phyloP scores from a whole-genome alignment of 2,888 invertebrate species.

The Apotomis betuletana region DNA sequence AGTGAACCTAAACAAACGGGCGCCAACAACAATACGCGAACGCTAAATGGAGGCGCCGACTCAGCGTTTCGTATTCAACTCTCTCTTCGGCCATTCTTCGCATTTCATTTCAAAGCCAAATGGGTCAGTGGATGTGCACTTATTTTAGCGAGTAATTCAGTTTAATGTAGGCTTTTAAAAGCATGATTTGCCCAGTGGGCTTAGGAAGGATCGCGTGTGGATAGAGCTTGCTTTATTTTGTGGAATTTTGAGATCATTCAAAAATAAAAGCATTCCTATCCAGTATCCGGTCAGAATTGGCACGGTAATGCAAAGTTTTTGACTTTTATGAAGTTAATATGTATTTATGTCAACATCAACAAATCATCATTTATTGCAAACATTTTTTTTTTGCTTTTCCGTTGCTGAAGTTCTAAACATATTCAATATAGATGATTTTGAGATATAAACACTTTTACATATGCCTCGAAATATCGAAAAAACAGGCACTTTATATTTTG shows the following conservation, averaged over 20 bases:
- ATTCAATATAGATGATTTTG: too few relatives aligned
- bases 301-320: too few relatives aligned
- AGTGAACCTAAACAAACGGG: conserved; percentile 23
- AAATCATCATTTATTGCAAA: too few relatives aligned
- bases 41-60: conserved; percentile 61
- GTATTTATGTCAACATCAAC: too few relatives aligned
- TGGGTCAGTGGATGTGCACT: conserved; percentile 70
- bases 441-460: too few relatives aligned
- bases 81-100: conserved; percentile 67
- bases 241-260: background rate
- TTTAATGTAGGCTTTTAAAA: conserved; percentile 37
- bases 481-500: too few relatives aligned
- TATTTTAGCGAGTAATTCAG: conserved; percentile 56
- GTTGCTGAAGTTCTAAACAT: too few relatives aligned
- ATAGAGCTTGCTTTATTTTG: background rate
- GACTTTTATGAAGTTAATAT: too few relatives aligned
- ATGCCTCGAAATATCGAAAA: too few relatives aligned
- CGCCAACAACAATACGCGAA: conserved; percentile 37
- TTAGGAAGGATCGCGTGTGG: background rate
- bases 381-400: too few relatives aligned
- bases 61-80: conserved; percentile 70
- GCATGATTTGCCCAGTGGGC: conserved; percentile 6
- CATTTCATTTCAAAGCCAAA: conserved; percentile 76
- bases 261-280: background rate
- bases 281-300: too few relatives aligned